Evolutionary conservation across 2,888 invertebrate species (phyloP), one percentile per base, ranked within the genome.

Genomic region (Agonopterix subpropinquella): DNA sequence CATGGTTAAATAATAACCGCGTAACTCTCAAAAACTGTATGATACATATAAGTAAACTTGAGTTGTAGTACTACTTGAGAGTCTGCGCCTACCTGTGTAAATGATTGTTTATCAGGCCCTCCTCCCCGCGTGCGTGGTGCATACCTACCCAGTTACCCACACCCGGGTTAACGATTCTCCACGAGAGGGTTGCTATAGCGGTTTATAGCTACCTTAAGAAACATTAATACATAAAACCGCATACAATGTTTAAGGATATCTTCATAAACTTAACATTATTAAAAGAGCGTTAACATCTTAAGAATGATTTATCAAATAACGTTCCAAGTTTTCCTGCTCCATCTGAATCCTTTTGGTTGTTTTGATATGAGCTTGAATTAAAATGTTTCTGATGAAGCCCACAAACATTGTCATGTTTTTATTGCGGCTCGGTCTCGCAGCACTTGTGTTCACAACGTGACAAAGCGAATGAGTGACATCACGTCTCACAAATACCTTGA

Each of bases 381-480:
- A 58, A 60, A 61, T 58, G 64, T 65, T 62, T 64, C 55, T 61
- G 66, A 70, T 67, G 70, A 69, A 67, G 67, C 66, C 59, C 62
- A 65, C 63, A 75, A 75, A 77, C 71, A 78, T 54, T 72, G 61
- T 77, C 73, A 59, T 77, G 70, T 73, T 82, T 77, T 81, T 81
- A 75, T 82, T 80, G 77, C 63, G 69, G 61, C 55, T 55, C 58
- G 62, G 59, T 54, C 53, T 4, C 60, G 55, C 57, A 64, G 54
- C 77, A 76, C 76, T 80, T 80, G 78, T 75, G 68, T 61, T 66
- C 73, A 75, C 67, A 77, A 71, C 65, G 69, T 74, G 75, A 79
- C 77, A 73, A 69, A 69, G 64, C 65, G 64, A 62, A 65, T 66
- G 64, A 75, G 74, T 82, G 81, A 84, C 81, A 79, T 81, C 81